These are phyloP conservation scores for Minunthozetes semirufus DNA, from an alignment of 2,888 invertebrate species.

Conservation along the genomic window DNA sequence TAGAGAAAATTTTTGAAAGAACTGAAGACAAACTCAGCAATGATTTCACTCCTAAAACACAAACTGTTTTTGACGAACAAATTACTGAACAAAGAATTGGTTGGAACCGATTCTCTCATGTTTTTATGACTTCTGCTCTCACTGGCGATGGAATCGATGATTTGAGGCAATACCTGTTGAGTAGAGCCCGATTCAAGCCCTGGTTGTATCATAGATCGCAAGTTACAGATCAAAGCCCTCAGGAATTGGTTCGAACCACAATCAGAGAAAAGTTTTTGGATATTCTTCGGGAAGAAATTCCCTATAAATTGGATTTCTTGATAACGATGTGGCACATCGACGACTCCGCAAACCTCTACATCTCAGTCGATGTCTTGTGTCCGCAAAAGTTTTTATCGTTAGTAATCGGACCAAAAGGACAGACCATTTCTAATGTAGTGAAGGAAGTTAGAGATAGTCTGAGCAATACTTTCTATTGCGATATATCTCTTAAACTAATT, in stretches of 20 bases:
- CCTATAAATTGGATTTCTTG: conserved; percentile 62
- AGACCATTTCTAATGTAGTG: conserved; percentile 64
- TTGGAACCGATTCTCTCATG: conserved; percentile 73
- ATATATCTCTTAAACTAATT: conserved; percentile 52
- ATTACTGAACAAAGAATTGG: conserved; percentile 48
- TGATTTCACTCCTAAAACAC: not conserved
- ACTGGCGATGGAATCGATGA: conserved; percentile 66
- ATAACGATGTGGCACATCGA: conserved; percentile 57
- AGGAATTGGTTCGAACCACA: conserved; percentile 62
- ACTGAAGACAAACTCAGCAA: conserved; percentile 31
- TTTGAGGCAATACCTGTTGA: conserved; percentile 64
- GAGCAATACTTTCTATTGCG: conserved; percentile 59
- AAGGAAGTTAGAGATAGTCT: conserved; percentile 59
- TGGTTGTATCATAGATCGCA: conserved; percentile 63
- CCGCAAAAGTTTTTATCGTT: conserved; percentile 49
- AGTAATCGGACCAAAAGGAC: conserved; percentile 62
- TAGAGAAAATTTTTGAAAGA: conserved; percentile 38
- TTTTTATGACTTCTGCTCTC: conserved; percentile 86
- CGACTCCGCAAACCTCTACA: conserved; percentile 44
- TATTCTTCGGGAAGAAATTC: conserved; percentile 73
- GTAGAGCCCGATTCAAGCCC: conserved; percentile 58
- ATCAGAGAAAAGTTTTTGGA: conserved; percentile 78
- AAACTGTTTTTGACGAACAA: conserved; percentile 26
- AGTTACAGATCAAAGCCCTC: conserved; percentile 67
- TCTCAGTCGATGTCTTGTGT: conserved; percentile 45